Evolutionary conservation across 2,888 invertebrate genomes (phyloP).

Genomic region (Noctua fimbriata): DNA sequence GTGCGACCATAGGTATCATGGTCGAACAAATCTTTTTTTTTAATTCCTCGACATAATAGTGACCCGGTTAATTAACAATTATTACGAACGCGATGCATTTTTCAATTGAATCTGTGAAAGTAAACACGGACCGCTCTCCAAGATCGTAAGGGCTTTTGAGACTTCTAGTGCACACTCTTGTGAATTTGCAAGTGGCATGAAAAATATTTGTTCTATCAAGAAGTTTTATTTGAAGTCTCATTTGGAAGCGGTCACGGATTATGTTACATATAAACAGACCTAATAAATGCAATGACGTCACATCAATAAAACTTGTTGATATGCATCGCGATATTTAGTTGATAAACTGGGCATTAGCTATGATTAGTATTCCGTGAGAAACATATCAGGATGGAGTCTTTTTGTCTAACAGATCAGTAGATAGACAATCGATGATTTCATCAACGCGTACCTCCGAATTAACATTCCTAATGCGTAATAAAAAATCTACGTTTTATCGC

Average conservation of each 20-base stretch:
- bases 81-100: constrained; percentile 75
- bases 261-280: constrained; percentile 50
- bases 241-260: constrained; percentile 35
- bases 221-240: constrained; percentile 35
- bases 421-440: constrained; percentile 65
- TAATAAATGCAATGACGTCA: constrained; percentile 48
- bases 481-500: constrained; percentile 74
- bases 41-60: constrained; percentile 73
- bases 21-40: no score
- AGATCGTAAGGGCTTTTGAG: constrained; percentile 51
- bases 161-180: constrained; percentile 5
- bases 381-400: not conserved
- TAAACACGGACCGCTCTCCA: constrained; percentile 61
- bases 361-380: constrained; percentile 17
- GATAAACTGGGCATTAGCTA: constrained; percentile 22
- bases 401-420: constrained; percentile 13
- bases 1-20: no score
- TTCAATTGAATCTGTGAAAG: constrained; percentile 74
- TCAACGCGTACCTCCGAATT: constrained; percentile 61
- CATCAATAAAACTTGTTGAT: constrained; percentile 26
- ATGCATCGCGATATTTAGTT: constrained; percentile 36
- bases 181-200: constrained; percentile 1
- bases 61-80: constrained; percentile 78
- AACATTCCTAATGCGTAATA: constrained; percentile 68
- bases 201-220: constrained; percentile 34